A percentile compares a stretch with the other conserved stretches of the same genome.
Evolutionary conservation across 2,113 vertebrate genomes (phyloP).

Genomic region (Pygoscelis adeliae): DNA sequence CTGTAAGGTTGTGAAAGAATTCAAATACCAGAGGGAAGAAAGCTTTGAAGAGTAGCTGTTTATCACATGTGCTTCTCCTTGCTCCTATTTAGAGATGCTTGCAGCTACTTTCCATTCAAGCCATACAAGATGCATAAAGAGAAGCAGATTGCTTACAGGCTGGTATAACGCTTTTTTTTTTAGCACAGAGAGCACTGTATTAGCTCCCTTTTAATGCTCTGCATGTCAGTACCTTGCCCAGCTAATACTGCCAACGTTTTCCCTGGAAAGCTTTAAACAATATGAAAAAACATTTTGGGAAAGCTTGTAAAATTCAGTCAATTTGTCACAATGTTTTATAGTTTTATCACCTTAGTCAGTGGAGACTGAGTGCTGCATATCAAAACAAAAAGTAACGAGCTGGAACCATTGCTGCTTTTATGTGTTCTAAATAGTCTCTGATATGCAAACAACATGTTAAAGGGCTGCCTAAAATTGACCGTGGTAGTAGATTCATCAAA

Average conservation of each 20-base stretch:
- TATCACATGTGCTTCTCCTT: constrained; percentile 31
- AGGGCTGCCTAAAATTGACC: neutral
- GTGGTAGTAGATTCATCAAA: neutral
- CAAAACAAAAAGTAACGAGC: neutral
- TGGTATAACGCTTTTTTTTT: neutral
- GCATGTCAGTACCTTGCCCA: constrained; percentile 20
- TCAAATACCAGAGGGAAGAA: constrained; percentile 17
- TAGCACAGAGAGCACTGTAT: constrained; percentile 8
- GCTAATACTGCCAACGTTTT: constrained; percentile 44
- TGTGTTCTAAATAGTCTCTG: neutral
- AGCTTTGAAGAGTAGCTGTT: constrained; percentile 42
- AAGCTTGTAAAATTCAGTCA: constrained; percentile 60
- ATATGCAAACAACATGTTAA: neutral
- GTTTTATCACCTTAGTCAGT: constrained; percentile 49
- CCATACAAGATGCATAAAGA: constrained; percentile 9
- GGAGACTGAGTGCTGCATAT: neutral
- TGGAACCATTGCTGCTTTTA: neutral
- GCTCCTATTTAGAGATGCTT: constrained; percentile 45
- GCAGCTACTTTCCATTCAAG: constrained; percentile 1
- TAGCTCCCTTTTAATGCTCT: constrained; percentile 34
- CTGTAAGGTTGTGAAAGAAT: neutral
- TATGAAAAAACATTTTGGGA: constrained; percentile 47
- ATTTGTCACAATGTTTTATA: constrained; percentile 37
- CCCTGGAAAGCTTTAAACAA: constrained; percentile 53
- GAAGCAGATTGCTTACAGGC: constrained; percentile 53